These are phyloP conservation scores for Vanessa atalanta DNA, from an alignment of 1,140 invertebrate genomes.

Conservation along the genomic window DNA sequence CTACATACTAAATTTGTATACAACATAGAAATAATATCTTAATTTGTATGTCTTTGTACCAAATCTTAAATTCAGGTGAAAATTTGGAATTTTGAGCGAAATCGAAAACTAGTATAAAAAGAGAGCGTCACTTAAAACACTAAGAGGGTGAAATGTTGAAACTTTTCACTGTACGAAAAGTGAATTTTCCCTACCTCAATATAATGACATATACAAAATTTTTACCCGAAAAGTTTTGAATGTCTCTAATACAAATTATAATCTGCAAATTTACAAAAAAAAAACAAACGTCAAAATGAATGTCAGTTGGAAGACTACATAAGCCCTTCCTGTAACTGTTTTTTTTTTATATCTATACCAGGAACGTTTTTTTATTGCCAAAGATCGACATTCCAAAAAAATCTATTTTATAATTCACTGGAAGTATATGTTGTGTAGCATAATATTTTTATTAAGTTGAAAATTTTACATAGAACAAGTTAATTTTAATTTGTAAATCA, in stretches of 20 bases:
- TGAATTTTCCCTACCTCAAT: constrained; percentile 54
- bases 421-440: constrained; percentile 7
- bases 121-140: constrained; percentile 40
- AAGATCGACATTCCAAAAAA: not conserved
- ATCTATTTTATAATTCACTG: not conserved
- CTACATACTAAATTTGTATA: constrained; percentile 66
- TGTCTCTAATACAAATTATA: constrained; percentile 46
- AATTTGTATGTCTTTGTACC: constrained; percentile 78
- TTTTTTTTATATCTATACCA: not conserved
- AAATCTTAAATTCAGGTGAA: constrained; percentile 59
- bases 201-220: constrained; percentile 65
- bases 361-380: constrained; percentile 12
- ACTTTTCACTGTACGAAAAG: constrained; percentile 68
- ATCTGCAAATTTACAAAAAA: constrained; percentile 2
- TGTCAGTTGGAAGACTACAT: not conserved
- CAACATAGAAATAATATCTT: constrained; percentile 69
- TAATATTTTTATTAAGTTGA: not conserved
- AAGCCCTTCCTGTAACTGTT: not conserved
- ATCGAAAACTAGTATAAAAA: constrained; percentile 39
- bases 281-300: not conserved
- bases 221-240: constrained; percentile 68
- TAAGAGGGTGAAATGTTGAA: constrained; percentile 53
- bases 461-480: not conserved
- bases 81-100: constrained; percentile 60
- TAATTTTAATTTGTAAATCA: not conserved